phyloP scores from a whole-genome alignment of 1,140 invertebrate species.

The Drosophila ironensis region DNA sequence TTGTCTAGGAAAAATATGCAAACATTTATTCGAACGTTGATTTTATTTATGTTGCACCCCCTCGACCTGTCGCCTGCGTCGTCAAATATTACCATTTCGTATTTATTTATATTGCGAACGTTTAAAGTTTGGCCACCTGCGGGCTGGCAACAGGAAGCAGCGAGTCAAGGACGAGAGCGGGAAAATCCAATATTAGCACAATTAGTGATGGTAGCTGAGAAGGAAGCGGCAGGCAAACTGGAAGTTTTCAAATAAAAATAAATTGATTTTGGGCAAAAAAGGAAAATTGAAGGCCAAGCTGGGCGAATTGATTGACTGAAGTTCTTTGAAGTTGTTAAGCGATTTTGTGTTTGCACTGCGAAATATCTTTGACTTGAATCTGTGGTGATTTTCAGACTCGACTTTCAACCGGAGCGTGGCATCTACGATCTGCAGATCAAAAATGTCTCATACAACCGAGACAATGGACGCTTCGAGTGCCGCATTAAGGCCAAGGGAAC shows the following conservation, averaged over 20 bases:
- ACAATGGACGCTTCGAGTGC: slow-evolving; percentile 96
- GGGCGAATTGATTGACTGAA: slow-evolving; percentile 17
- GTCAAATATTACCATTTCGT: slow-evolving; percentile 73
- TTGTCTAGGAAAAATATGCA: slow-evolving; percentile 76
- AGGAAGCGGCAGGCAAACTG: background rate
- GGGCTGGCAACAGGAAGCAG: slow-evolving; percentile 33
- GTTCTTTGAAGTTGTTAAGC: slow-evolving; percentile 5
- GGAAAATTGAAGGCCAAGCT: slow-evolving; percentile 2
- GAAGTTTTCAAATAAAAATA: slow-evolving; percentile 60
- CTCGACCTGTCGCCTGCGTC: background rate
- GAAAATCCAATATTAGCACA: slow-evolving; percentile 75
- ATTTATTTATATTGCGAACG: slow-evolving; percentile 75
- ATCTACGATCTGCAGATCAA: slow-evolving; percentile 93
- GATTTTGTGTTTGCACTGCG: background rate
- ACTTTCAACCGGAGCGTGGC: slow-evolving; percentile 89
- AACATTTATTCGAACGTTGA: slow-evolving; percentile 79
- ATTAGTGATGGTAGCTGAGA: slow-evolving; percentile 52
- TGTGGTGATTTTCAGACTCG: slow-evolving; percentile 84
- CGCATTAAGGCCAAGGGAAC: slow-evolving; percentile 92
- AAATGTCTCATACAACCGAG: slow-evolving; percentile 93
- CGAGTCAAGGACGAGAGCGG: slow-evolving; percentile 32
- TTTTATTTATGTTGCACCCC: slow-evolving; percentile 69
- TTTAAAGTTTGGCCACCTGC: slow-evolving; percentile 75
- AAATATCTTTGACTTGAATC: background rate
- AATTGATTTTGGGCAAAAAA: slow-evolving; percentile 47